Conservation (phyloP, 2,113 vertebrate species). For the Arizona elegans region DNA sequence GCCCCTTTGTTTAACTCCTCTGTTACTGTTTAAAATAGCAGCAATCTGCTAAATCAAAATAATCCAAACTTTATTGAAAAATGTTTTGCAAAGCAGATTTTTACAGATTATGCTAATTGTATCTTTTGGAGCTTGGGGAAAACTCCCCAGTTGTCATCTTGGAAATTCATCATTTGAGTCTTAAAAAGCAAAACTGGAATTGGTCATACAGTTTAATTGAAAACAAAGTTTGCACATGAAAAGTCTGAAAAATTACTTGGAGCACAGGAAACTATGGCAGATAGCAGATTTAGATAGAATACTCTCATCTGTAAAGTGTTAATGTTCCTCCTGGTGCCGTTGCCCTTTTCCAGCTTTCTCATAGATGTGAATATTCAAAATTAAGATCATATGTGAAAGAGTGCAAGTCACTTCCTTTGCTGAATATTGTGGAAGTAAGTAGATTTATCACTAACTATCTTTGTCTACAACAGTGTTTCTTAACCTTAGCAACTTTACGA, state of each 20-base stretch:
- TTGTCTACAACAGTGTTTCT: background rate
- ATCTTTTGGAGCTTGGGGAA: slow-evolving; percentile 36
- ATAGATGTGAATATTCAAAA: slow-evolving; percentile 24
- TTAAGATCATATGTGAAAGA: background rate
- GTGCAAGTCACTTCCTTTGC: slow-evolving; percentile 23
- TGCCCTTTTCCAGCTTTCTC: background rate
- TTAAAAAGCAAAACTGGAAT: background rate
- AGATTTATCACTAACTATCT: background rate
- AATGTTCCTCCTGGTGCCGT: background rate
- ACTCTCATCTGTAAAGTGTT: slow-evolving; percentile 22
- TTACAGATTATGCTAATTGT: slow-evolving; percentile 40
- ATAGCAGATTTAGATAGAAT: slow-evolving; percentile 21
- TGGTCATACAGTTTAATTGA: accelerated
- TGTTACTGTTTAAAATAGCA: background rate
- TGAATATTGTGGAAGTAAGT: background rate
- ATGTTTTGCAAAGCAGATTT: slow-evolving; percentile 49
- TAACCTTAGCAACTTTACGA: background rate
- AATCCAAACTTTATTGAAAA: slow-evolving; percentile 46
- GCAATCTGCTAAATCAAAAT: slow-evolving; percentile 10
- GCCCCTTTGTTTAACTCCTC: background rate
- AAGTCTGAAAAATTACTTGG: background rate
- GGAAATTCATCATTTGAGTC: slow-evolving; percentile 25
- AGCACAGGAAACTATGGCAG: slow-evolving; percentile 25
- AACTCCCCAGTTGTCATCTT: slow-evolving; percentile 11
- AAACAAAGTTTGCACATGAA: slow-evolving; percentile 1